Base-by-base conservation (phyloP, 1,140 invertebrate species). In the Orchestia grillus region DNA sequence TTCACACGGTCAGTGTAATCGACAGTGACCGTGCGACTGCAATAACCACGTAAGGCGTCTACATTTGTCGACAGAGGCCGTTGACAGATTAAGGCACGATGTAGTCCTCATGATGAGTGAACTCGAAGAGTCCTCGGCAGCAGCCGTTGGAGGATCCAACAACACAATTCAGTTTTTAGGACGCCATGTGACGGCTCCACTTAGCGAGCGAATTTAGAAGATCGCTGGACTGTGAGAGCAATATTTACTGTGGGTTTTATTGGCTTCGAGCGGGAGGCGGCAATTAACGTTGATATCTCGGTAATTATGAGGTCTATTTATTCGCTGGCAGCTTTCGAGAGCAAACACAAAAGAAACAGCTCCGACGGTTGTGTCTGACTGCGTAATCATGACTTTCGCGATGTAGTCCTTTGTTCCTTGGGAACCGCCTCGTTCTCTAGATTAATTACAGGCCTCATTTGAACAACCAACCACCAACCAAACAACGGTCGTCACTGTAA, bases 271-370 rank as follows among this genome's bases (percentile, higher is more conserved):
- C 92, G 44, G 92, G 92, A 94, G 92, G 92, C 44, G 44, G 92
- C 92, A 94, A 94, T 94, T 94, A 94, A 47, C 43, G 92, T 94
- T 94, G 92, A 94, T 94, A 94, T 94, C 92, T 94, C 43, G 43
- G 92, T 94, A 94, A 94, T 94, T 94, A 94, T 94, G 44, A 94
- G 92, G 0, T 94, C 92, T 94, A 94, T 94, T 94, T 94, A 45
- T 94, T 94, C 92, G 44, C 92, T 94, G 92, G 92, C 92, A 94
- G 92, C 36, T 45, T 94, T 45, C 92, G 44, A 94, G 92, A 94
- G 92, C 92, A 94, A 94, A 94, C 92, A 94, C 92, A 94, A 94
- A 94, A 94, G 92, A 45, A 94, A 94, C 44, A 47, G 92, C 92
- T 44, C 19, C 11, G 44, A 47, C 92, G 43, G 36, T 45, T 42